Evolutionary conservation across 1,140 invertebrate species (phyloP), one percentile per base, ranked within the genome.

Genomic region (Ectropis grisescens): DNA sequence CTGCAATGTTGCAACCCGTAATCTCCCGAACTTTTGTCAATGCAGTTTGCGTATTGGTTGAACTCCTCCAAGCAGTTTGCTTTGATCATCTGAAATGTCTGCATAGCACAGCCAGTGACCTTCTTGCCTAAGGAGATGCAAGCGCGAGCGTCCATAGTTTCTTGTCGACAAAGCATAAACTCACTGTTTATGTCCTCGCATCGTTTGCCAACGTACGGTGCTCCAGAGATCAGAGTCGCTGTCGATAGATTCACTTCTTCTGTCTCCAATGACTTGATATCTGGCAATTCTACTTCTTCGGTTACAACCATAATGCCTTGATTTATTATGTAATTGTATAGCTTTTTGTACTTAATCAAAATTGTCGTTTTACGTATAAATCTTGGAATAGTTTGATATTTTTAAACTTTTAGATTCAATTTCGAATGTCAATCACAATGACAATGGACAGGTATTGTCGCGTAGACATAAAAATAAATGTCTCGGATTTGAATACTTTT

Each of bases 141-240:
- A 50, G 89, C 88, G 10, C 95, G 82, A 0, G 96, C 93, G 83
- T 98, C 96, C 11, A 88, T 82, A 26, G 87, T 68, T 82, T 99
- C 97, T 24, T 82, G 56, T 11, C 90, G 87, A 58, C 97, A 98
- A 8, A 98, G 78, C 89, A 97, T 93, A 70, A 95, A 99, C 82
- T 99, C 97, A 88, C 98, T 97, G 71, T 94, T 95, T 38, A 90
- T 79, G 23, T 82, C 67, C 84, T 98, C 94, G 71, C 97, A 99
- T 51, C 88, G 86, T 82, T 95, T 96, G 44, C 95, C 96, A 41
- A 98, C 83, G 79, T 97, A 93, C 47, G 93, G 90, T 15, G 91
- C 85, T 2, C 90, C 93, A n/a, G 94, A 89, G 48, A 90, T 87
- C 7, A 98, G 81, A 13, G 88, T 87, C 2, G 93, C 84, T n/a